phyloP scores from a whole-genome alignment of 2,113 vertebrate species.

The Anthoscopus minutus region DNA sequence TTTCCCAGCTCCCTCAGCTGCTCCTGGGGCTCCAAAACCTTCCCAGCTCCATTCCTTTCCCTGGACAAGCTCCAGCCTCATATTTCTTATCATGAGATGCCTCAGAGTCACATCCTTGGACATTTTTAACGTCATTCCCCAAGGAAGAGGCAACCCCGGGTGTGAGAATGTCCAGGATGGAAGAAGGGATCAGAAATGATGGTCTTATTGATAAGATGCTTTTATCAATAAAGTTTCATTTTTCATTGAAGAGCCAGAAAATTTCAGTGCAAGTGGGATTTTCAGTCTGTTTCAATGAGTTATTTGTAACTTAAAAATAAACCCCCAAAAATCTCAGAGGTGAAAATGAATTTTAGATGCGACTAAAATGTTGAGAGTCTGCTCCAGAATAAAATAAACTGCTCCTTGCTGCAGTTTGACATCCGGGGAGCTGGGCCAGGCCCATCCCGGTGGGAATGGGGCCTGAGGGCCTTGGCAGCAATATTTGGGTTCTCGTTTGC shows the following conservation, averaged over 20 bases:
- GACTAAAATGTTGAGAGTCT: neutral
- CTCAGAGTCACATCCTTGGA: too few species aligned
- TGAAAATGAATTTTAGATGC: neutral
- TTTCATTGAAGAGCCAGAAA: neutral
- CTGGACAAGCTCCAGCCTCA: accelerated
- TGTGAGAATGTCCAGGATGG: too few species aligned
- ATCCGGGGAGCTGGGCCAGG: neutral
- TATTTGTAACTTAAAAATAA: neutral
- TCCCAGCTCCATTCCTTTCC: neutral
- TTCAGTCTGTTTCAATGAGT: neutral
- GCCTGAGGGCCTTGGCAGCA: neutral
- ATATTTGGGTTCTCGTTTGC: neutral
- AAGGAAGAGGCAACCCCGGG: neutral
- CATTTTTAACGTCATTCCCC: neutral
- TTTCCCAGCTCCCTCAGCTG: neutral
- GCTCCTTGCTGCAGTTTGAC: neutral
- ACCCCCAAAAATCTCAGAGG: neutral
- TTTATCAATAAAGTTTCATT: neutral
- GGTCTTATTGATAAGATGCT: accelerated
- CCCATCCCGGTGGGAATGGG: accelerated
- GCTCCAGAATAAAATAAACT: too few species aligned
- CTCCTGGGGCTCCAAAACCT: neutral
- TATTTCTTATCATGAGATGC: too few species aligned
- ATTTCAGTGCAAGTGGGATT: neutral
- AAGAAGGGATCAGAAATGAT: neutral